Base-by-base conservation (phyloP, 2,888 invertebrate genomes). In the Chymomyza fuscimana region DNA sequence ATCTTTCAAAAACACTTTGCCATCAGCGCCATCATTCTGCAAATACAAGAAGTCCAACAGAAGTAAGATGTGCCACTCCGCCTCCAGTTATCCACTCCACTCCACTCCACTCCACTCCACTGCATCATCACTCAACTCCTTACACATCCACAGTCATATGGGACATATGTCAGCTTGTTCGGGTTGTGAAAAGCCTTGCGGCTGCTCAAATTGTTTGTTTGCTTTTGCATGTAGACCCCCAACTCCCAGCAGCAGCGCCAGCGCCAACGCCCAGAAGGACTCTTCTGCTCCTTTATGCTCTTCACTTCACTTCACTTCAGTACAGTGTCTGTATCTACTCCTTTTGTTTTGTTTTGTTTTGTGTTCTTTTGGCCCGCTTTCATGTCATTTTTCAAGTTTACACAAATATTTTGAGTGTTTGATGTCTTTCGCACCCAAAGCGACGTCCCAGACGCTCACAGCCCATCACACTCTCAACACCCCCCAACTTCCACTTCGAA, bases 381-480 rank as follows among this genome's bases (percentile, higher is more conserved):
- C 78, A 78, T 84, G 87, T 83, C 77, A 84, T 83, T 83, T 83
- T 87, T 83, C 82, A 83, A 83, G 87, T 83, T 86, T 80, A 80
- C 82, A 86, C 85, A 82, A 83, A 86, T 83, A 86, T 82, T 82
- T 86, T 82, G 76, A 86, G 87, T 86, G 82, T 85, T 83, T 82
- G 87, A 80, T 87, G 83, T 85, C 86, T 81, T 82, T 78, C 75
- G 78, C 85, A 82, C 85, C 75, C 80, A 78, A 82, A 78, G 87
- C 74, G 32, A 46, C 10, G 12, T 46, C 59, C 32, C 59, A 59
- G 36, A 32, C 36, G 59, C 59, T 22, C 56, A 16, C 12, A 25
- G 4, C 29, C 19, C 10, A 25, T 58, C 22, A 16, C 19, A 58
- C 15, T 58, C 25, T 58, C 40, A 7, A 32, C 7, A 12, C 12